Evolutionary conservation across 1,140 invertebrate species (phyloP).

Genomic region (Bombus ignitus): DNA sequence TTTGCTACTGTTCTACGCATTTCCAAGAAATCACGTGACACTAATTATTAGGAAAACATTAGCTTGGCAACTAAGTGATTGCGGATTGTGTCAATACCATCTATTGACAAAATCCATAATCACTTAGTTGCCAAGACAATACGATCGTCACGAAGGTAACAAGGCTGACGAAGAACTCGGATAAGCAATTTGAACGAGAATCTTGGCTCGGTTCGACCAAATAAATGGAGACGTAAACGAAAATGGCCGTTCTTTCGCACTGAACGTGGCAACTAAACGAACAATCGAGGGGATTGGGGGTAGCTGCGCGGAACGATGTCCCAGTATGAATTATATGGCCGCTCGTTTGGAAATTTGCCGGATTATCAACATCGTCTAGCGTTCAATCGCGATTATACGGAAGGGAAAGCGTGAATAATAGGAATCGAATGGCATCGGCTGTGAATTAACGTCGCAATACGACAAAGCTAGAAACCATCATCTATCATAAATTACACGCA

Average conservation of each 20-base stretch:
- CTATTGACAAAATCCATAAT: too few relatives aligned
- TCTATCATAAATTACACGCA: background rate
- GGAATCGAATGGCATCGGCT: conserved; percentile 11
- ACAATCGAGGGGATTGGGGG: conserved; percentile 15
- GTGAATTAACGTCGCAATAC: conserved; percentile 23
- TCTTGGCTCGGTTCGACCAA: background rate
- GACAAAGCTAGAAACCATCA: background rate
- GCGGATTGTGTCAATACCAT: too few relatives aligned
- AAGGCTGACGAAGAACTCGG: too few relatives aligned
- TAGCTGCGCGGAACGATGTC: conserved; percentile 41
- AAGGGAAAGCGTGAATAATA: conserved; percentile 14
- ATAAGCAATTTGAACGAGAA: background rate
- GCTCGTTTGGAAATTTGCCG: conserved; percentile 55
- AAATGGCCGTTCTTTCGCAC: background rate
- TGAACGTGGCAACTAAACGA: background rate
- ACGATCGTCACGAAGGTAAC: too few relatives aligned
- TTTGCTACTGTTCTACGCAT: too few relatives aligned
- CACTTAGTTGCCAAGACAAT: too few relatives aligned
- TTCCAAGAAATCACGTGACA: too few relatives aligned
- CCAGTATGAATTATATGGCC: conserved; percentile 58
- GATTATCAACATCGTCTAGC: conserved; percentile 45
- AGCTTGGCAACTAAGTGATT: too few relatives aligned
- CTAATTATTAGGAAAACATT: too few relatives aligned
- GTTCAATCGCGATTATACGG: background rate
- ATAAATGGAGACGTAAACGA: background rate